These are phyloP conservation scores for Merodon equestris DNA, from an alignment of 2,888 invertebrate species.

Conservation along the genomic window DNA sequence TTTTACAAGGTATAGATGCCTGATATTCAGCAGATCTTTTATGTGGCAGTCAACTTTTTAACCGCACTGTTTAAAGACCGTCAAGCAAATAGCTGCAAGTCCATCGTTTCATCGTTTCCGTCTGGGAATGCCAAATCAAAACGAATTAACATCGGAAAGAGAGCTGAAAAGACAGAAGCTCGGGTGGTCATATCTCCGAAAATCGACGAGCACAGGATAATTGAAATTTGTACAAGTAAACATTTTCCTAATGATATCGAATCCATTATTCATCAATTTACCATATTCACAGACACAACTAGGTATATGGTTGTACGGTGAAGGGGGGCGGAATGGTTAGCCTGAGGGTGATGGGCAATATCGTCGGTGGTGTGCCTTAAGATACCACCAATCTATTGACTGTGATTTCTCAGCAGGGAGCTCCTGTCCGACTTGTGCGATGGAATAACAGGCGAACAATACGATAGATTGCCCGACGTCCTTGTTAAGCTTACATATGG, in stretches of 20 bases:
- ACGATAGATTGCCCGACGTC: constrained; percentile 55
- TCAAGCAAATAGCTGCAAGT: too few species aligned
- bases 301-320: too few species aligned
- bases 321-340: constrained; percentile 26
- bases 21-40: too few species aligned
- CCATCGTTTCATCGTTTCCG: too few species aligned
- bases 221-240: constrained; percentile 69
- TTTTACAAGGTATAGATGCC: too few species aligned
- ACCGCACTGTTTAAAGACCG: too few species aligned
- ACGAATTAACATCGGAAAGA: too few species aligned
- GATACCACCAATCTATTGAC: constrained; percentile 9
- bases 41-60: too few species aligned
- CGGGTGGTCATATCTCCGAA: not conserved
- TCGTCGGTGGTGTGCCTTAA: constrained; percentile 29
- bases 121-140: too few species aligned
- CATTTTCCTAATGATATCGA: constrained; percentile 72
- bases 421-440: not conserved
- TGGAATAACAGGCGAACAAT: constrained; percentile 3
- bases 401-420: constrained; percentile 21
- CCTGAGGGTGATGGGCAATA: constrained; percentile 35
- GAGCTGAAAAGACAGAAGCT: too few species aligned
- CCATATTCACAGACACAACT: constrained; percentile 52
- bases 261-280: constrained; percentile 73
- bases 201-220: constrained; percentile 42
- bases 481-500: constrained; percentile 44